These are phyloP conservation scores for Riptortus pedestris DNA, from an alignment of 1,140 invertebrate genomes.

Conservation along the genomic window DNA sequence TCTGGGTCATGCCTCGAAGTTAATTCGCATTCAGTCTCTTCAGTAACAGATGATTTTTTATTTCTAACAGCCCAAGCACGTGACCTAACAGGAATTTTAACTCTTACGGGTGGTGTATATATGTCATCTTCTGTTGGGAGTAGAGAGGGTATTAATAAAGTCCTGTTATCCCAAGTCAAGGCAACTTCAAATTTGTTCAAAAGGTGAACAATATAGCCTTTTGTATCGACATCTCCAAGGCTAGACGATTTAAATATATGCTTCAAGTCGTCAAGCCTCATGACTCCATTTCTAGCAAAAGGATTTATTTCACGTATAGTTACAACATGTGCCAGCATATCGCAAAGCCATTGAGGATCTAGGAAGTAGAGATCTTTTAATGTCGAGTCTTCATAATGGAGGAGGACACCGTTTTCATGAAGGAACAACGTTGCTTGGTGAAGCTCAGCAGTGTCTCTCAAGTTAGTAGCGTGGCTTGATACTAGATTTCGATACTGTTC, in stretches of 20 bases:
- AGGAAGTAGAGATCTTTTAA: constrained; percentile 90
- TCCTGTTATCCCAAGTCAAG: constrained; percentile 87
- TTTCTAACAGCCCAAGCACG: constrained; percentile 41
- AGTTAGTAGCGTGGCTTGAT: constrained; percentile 45
- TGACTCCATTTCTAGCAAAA: constrained; percentile 80
- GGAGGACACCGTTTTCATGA: constrained; percentile 94
- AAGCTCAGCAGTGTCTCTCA: constrained; percentile 68
- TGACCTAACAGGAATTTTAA: constrained; percentile 43
- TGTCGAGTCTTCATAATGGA: constrained; percentile 95
- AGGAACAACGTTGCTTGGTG: constrained; percentile 93
- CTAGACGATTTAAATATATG: constrained; percentile 75
- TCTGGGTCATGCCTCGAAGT: constrained; percentile 44
- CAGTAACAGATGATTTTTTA: constrained; percentile 33
- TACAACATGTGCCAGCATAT: constrained; percentile 91
- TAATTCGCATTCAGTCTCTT: constrained; percentile 30
- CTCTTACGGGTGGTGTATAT: constrained; percentile 31
- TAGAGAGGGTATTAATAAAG: constrained; percentile 83
- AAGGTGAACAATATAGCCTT: constrained; percentile 70
- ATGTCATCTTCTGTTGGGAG: constrained; percentile 71
- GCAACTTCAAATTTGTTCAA: constrained; percentile 97
- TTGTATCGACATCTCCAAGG: constrained; percentile 42
- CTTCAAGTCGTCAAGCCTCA: constrained; percentile 88
- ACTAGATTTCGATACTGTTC: constrained; percentile 71
- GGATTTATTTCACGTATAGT: constrained; percentile 94
- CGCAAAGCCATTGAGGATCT: constrained; percentile 97